phyloP scores from a whole-genome alignment of 1,140 invertebrate species.

The Cylas formicarius region DNA sequence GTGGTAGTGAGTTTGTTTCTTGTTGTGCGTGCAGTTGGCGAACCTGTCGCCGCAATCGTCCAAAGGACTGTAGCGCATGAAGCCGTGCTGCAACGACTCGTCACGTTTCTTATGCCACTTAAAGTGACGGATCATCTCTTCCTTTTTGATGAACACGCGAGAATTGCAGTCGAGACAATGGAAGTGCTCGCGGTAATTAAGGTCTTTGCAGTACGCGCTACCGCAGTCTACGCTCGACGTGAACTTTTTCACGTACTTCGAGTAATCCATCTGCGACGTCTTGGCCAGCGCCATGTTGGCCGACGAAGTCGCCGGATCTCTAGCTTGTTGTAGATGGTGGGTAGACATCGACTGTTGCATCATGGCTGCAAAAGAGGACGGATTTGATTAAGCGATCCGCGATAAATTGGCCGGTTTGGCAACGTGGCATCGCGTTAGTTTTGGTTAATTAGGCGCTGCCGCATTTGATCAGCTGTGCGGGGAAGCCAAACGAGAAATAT shows the following conservation, averaged over 20 bases:
- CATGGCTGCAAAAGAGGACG: constrained; percentile 43
- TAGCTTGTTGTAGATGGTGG: constrained; percentile 18
- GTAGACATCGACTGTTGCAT: constrained; percentile 44
- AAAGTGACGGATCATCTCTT: constrained; percentile 97
- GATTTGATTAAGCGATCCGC: not conserved
- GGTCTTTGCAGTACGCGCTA: constrained; percentile 69
- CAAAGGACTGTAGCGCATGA: constrained; percentile 74
- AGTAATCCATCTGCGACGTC: constrained; percentile 60
- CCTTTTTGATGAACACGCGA: constrained; percentile 92
- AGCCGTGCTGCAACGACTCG: constrained; percentile 92
- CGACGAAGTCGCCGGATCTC: constrained; percentile 22
- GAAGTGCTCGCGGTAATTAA: constrained; percentile 89
- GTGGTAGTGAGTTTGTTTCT: constrained; percentile 97
- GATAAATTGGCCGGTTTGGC: not conserved
- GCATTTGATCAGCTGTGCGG: too few relatives aligned
- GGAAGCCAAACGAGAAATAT: too few relatives aligned
- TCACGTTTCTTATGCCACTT: constrained; percentile 99
- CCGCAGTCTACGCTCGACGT: constrained; percentile 69
- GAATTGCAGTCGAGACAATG: constrained; percentile 88
- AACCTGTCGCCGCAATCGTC: constrained; percentile 68
- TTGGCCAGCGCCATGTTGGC: constrained; percentile 42
- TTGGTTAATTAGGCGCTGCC: too few relatives aligned
- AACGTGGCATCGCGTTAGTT: too few relatives aligned
- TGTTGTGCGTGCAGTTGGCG: constrained; percentile 77
- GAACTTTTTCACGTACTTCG: constrained; percentile 74